These are phyloP conservation scores for Hymenopus coronatus DNA, from an alignment of 2,888 invertebrate species.

Conservation along the genomic window DNA sequence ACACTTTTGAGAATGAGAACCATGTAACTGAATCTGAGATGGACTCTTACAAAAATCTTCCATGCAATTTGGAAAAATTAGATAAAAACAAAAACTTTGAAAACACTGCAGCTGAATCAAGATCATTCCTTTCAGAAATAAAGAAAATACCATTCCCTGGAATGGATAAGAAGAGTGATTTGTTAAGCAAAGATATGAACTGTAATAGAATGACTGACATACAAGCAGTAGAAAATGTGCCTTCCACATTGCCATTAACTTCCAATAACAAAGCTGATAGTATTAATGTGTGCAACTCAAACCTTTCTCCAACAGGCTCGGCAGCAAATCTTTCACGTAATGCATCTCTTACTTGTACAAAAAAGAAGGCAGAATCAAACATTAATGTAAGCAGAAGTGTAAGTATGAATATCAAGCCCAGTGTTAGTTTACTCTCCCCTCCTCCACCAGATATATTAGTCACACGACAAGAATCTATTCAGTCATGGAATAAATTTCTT, in stretches of 20 bases:
- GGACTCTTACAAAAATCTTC: neutral
- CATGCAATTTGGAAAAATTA: neutral
- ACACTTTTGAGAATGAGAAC: neutral
- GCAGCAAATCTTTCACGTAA: neutral
- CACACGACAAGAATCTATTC: conserved; percentile 46
- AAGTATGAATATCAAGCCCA: neutral
- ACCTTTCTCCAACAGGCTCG: neutral
- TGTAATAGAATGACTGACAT: neutral
- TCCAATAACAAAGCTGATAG: neutral
- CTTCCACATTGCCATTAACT: neutral
- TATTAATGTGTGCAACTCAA: neutral
- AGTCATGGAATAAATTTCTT: conserved; percentile 53
- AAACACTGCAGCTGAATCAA: neutral
- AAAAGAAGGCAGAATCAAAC: neutral
- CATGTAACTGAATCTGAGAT: neutral
- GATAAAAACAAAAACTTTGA: neutral
- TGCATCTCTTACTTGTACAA: neutral
- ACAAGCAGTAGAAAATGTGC: neutral
- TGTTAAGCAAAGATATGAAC: neutral
- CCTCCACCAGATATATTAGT: conserved; percentile 36
- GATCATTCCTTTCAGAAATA: neutral
- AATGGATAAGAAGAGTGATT: neutral
- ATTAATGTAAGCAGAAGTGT: neutral
- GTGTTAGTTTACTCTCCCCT: conserved; percentile 27
- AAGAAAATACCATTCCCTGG: neutral